These are phyloP conservation scores for Brachionus paranguensis DNA, from an alignment of 1,140 invertebrate species.

Conservation along the genomic window DNA sequence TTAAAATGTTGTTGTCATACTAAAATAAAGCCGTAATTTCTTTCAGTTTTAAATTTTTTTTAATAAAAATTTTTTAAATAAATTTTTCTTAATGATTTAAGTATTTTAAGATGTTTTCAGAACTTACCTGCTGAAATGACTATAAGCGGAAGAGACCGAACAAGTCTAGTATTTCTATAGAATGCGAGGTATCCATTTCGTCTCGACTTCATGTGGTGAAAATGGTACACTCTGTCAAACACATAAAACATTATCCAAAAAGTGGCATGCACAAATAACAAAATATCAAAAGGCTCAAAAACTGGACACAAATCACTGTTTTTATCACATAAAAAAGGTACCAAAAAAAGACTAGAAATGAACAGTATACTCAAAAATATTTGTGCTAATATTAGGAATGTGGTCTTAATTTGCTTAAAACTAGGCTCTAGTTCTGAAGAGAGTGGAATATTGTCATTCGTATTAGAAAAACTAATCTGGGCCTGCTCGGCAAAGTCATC, in stretches of 20 bases:
- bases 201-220: slow-evolving; percentile 24
- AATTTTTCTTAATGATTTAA: neutral
- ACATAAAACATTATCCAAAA: neutral
- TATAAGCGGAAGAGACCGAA: neutral
- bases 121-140: neutral
- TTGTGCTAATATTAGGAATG: neutral
- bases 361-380: slow-evolving; percentile 4
- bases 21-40: too few species aligned
- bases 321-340: neutral
- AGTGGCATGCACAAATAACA: neutral
- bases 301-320: neutral
- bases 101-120: neutral
- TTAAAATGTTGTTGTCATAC: too few species aligned
- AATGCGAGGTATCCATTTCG: neutral
- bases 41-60: too few species aligned
- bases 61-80: neutral
- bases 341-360: neutral
- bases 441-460: neutral
- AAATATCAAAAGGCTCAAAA: neutral
- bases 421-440: neutral
- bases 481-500: neutral
- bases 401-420: slow-evolving; percentile 31
- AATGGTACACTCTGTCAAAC: neutral
- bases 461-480: neutral
- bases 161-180: neutral